Conservation (phyloP, 2,113 vertebrate species). For the Psilopsiagon aurifrons region DNA sequence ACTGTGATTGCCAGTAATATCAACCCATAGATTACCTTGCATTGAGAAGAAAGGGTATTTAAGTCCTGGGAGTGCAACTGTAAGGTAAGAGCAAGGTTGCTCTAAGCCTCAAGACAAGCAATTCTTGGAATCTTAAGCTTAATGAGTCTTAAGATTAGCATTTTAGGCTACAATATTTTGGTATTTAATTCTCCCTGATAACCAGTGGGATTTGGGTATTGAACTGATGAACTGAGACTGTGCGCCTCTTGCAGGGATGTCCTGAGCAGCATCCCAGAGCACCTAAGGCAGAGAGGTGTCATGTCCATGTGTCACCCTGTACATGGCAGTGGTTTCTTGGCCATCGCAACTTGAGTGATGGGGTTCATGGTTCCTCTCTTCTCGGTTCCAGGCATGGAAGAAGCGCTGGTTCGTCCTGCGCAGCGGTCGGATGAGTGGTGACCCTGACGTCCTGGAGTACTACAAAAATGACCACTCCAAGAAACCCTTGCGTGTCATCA, state of each 20-base stretch:
- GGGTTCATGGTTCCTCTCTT: not conserved
- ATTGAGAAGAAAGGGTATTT: not conserved
- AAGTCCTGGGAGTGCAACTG: not conserved
- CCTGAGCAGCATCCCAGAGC: not conserved
- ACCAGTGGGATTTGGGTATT: not conserved
- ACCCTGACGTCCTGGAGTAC: constrained; percentile 97
- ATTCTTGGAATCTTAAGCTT: not conserved
- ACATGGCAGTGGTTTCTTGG: not conserved
- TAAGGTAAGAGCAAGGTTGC: not conserved
- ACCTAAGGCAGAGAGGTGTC: accelerated
- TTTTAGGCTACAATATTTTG: not conserved
- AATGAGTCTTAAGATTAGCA: not conserved
- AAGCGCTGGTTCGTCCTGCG: constrained; percentile 98
- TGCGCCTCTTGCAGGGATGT: not conserved
- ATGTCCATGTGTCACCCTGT: not conserved
- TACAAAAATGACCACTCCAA: constrained; percentile 98
- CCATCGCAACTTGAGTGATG: not conserved
- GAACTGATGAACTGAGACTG: not conserved
- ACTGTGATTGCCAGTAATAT: accelerated
- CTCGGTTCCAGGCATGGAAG: constrained; percentile 90
- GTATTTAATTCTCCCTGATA: not conserved
- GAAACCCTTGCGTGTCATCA: constrained; percentile 93
- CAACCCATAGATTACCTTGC: not conserved
- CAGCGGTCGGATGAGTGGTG: constrained; percentile 96
- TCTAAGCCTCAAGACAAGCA: not conserved